These are phyloP conservation scores for Patella pellucida DNA, from an alignment of 2,888 invertebrate genomes.

Conservation along the genomic window DNA sequence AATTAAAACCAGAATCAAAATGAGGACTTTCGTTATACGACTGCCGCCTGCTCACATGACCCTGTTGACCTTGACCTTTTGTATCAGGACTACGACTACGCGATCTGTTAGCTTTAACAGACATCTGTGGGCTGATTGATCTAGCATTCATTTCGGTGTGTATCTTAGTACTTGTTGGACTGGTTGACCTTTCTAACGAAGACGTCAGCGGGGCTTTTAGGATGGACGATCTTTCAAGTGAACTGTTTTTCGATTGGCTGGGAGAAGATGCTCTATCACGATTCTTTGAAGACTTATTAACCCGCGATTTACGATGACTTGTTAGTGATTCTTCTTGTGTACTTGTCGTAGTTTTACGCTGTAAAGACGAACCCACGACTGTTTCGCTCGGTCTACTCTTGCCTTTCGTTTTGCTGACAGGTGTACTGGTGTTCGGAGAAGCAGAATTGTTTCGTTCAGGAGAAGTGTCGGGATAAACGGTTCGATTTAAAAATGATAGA, in stretches of 20 bases:
- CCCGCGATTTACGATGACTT: too few species aligned
- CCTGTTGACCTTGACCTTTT: slow-evolving; percentile 26
- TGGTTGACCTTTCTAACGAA: background rate
- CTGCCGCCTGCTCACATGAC: background rate
- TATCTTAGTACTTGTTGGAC: background rate
- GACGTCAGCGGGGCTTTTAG: background rate
- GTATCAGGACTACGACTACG: slow-evolving; percentile 28
- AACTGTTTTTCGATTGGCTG: background rate
- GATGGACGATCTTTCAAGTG: background rate
- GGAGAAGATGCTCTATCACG: background rate
- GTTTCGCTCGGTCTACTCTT: too few species aligned
- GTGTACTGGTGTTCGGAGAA: too few species aligned
- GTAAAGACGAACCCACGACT: too few species aligned
- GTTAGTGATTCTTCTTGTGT: too few species aligned
- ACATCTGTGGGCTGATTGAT: background rate
- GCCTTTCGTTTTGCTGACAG: too few species aligned
- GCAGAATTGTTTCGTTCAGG: background rate
- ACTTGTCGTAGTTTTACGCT: too few species aligned
- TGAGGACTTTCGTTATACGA: background rate
- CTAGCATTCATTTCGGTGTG: background rate
- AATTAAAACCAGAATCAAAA: slow-evolving; percentile 5
- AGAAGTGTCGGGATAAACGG: slow-evolving; percentile 15
- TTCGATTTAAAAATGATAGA: slow-evolving; percentile 27
- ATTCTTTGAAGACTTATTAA: too few species aligned
- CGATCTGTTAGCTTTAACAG: background rate